Base-by-base conservation (phyloP, 2,797 vertebrate species). In the Anniella stebbinsi region DNA sequence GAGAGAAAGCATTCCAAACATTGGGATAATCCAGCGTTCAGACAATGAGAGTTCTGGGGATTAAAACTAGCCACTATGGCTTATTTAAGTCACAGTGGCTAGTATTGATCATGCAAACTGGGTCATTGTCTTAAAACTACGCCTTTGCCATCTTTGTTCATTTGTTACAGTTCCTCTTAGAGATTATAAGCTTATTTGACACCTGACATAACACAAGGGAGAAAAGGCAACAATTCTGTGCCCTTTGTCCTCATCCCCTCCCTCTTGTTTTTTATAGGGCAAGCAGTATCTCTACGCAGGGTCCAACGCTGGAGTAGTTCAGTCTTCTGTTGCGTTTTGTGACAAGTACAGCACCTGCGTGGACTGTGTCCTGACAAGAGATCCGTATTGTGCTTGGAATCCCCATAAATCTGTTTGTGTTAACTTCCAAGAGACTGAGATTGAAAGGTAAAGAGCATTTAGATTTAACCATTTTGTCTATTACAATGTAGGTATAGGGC, bases 351-450 rank as follows among this genome's bases (percentile, higher is more conserved):
- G 82, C 33, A 98, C 97, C 87, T 99, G 99, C 5, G 94, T 94
- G 12, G 98, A 99, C 95, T 99, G 99, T 33, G 84, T 99, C 93
- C 95, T 99, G 89, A 98, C 99, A 4, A 97, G 99, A 80, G 99
- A 99, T 97, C 99, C 99, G 5, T 98, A 99, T 92, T 99, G 99
- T 41, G 98, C 98, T 90, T 99, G 99, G 99, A 97, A 98, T 96
- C 94, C 95, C 0, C 92, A 67, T 5, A 18, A 93, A 10, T 86
- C 95, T 0, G 92, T 96, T 88, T 99, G 99, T 28, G 70, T 97
- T 86, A 93, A 97, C 95, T 94, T 97, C 57, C 96, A 97, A 69
- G 91, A 95, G 21, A 82, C 57, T 73, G 81, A 90, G 92, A 82
- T 73, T 63, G 88, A 92, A 90, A 97, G 98, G 99, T 99, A 98